Percentiles rank a stretch among this genome's conserved stretches.
Conservation (phyloP, 53 echinoderm and acorn worm species). For the Temnopleurus reevesii region DNA sequence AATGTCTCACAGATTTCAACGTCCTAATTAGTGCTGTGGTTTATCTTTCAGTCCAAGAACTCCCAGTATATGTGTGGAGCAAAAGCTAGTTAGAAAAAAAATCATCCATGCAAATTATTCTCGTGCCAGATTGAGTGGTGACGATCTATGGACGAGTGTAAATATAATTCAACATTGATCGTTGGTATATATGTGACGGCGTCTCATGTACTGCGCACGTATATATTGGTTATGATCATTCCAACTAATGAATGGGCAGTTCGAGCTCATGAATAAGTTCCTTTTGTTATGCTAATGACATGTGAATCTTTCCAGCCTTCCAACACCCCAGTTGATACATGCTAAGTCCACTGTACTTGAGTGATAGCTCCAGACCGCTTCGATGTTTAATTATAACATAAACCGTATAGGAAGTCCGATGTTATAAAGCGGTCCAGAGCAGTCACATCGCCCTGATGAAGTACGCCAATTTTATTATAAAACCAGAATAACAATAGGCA, state of each 20-base stretch:
- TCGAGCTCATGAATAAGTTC: conserved; percentile 4
- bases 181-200: neutral
- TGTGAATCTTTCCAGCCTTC: conserved; percentile 19
- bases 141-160: neutral
- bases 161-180: neutral
- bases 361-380: no score
- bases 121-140: neutral
- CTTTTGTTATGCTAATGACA: conserved; percentile 39
- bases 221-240: neutral
- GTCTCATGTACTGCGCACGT: neutral
- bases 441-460: no score
- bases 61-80: no score
- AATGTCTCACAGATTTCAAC: no score
- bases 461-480: neutral
- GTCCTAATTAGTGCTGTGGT: no score
- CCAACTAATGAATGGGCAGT: conserved; percentile 22
- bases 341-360: no score
- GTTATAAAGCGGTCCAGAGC: no score
- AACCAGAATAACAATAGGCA: neutral
- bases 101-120: conserved; percentile 16
- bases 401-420: no score
- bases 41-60: no score
- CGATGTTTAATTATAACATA: no score
- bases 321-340: no score
- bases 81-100: neutral